These are phyloP conservation scores for Dynastes maya DNA, from an alignment of 2,888 invertebrate species.

Conservation along the genomic window DNA sequence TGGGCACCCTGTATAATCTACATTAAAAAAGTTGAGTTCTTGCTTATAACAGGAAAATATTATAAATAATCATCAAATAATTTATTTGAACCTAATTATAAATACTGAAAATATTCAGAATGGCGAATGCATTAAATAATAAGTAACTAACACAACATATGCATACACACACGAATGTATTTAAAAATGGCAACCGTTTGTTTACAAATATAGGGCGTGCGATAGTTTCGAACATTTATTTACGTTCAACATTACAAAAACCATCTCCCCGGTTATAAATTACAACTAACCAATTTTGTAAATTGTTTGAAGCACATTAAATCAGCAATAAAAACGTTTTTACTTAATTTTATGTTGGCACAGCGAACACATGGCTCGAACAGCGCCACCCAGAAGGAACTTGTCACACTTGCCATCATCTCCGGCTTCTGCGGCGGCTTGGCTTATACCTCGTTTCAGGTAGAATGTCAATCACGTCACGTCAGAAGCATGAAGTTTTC, in stretches of 20 bases:
- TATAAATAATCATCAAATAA: too few species aligned
- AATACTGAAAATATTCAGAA: too few species aligned
- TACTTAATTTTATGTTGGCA: constrained; percentile 50
- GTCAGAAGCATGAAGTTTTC: constrained; percentile 17
- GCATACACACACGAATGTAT: neutral
- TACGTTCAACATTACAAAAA: constrained; percentile 24
- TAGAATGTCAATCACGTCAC: constrained; percentile 31
- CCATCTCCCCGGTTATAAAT: constrained; percentile 29
- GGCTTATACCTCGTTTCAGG: constrained; percentile 18
- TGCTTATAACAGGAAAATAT: too few species aligned
- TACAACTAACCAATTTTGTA: constrained; percentile 34
- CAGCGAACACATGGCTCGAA: constrained; percentile 47
- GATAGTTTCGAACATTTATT: constrained; percentile 9
- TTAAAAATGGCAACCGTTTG: neutral
- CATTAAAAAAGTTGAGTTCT: too few species aligned
- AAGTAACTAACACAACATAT: neutral
- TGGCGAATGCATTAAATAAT: too few species aligned
- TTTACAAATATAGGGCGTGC: neutral
- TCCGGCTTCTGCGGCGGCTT: constrained; percentile 34
- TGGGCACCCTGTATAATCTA: too few species aligned
- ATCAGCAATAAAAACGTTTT: constrained; percentile 34
- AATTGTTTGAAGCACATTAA: constrained; percentile 31
- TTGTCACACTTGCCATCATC: constrained; percentile 35
- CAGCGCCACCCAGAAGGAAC: constrained; percentile 48
- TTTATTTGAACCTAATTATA: too few species aligned